Evolutionary conservation across 2,888 invertebrate genomes (phyloP), one percentile per base, ranked within the genome.

Genomic region (Aspidiotus destructor): DNA sequence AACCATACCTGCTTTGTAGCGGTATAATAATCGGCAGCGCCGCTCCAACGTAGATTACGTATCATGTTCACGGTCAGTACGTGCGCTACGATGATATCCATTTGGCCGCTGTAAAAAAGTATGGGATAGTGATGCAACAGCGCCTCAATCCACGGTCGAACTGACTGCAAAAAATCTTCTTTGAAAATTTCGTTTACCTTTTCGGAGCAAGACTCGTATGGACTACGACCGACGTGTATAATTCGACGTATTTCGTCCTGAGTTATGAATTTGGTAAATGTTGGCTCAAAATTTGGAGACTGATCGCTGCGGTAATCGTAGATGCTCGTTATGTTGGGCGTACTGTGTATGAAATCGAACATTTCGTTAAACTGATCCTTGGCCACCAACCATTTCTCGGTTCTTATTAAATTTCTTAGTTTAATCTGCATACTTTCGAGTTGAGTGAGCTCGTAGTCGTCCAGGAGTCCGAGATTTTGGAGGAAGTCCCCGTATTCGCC

Each of bases 81-180:
- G 77, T 92, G 90, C 0, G 92, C 91, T 0, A 93, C 89, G 72
- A 94, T 90, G n/a, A 95, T 87, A 76, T 95, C 95, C 72, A 95
- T 76, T 75, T 95, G 93, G 0, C 95, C 95, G 75, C 86, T 92
- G 76, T 93, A 94, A 71, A 92, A 82, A 61, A 93, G 81, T 13
- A 92, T 84, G 75, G 82, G 80, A 74, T 87, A 88, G 28, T 70
- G 44, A 54, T 84, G 80, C 0, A 89, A 75, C 0, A 91, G 78
- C 73, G 87, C 85, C 0, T 83, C 80, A 68, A 90, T 79, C 82
- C 86, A 85, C 0, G 83, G 82, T 8, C 88, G 87, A 9, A 90
- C 85, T 0, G 87, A 86, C 74, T 89, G 84, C 86, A 92, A 87
- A 0, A 91, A 81, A 77, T 95, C 94, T 52, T 80, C 78, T 72